These are phyloP conservation scores for Pempheris klunzingeri DNA, from an alignment of 2,797 vertebrate genomes.

Conservation along the genomic window DNA sequence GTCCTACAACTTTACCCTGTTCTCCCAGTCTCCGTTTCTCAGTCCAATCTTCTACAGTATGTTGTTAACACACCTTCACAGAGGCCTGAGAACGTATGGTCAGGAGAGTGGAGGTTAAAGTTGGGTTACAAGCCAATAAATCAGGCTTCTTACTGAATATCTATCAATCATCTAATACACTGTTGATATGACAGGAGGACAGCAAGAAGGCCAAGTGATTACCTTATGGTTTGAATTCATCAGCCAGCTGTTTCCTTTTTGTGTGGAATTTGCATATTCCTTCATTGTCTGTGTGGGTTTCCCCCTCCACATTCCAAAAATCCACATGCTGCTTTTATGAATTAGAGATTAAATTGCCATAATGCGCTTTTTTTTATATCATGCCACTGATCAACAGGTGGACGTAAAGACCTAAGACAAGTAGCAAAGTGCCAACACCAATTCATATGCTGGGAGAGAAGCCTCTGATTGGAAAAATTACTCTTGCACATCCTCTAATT, in stretches of 20 bases:
- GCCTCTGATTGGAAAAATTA: conserved; percentile 11
- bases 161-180: not conserved
- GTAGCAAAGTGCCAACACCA: not conserved
- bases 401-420: not conserved
- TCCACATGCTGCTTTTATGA: too few species aligned
- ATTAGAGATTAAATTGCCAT: too few species aligned
- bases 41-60: conserved; percentile 10
- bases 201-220: not conserved
- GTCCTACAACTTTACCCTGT: conserved; percentile 49
- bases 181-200: not conserved
- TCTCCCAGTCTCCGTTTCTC: not conserved
- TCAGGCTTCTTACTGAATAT: conserved; percentile 1
- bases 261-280: not conserved
- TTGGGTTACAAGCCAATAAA: not conserved
- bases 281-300: not conserved
- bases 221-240: not conserved
- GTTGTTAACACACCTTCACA: conserved; percentile 31
- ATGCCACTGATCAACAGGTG: not conserved
- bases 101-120: conserved; percentile 2
- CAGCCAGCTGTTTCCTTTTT: not conserved
- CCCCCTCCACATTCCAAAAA: not conserved
- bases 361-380: too few species aligned
- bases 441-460: not conserved
- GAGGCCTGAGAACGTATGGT: conserved; percentile 8
- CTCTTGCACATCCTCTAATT: not conserved